Evolutionary conservation across 2,797 vertebrate species (phyloP), one percentile per base, ranked within the genome.

Genomic region (Amphiprion clarkii): DNA sequence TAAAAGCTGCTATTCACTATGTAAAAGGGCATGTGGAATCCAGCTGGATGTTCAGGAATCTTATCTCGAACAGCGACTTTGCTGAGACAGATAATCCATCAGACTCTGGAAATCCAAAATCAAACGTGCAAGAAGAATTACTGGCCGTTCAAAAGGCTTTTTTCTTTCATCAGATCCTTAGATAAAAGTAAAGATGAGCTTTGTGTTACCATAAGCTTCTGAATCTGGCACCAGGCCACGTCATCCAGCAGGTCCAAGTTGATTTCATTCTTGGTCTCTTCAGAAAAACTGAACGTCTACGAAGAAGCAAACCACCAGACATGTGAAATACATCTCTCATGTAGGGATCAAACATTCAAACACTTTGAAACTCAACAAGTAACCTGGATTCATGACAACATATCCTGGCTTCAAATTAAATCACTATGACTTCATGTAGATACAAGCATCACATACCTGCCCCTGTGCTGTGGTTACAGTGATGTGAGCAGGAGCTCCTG

Each of bases 381-480:
- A 58, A n/a, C 14, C 44, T 49, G 54, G 42, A 39, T 27, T 49
- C 21, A 49, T 7, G n/a, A 48, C 16, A 16, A n/a, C 46, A 49
- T 10, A 19, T 19, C 3, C 31, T 11, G 11, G 11, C 31, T 49
- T 49, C n/a, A n/a, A 42, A 48, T 54, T 0, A 48, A 60, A 36
- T 46, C 14, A 49, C 5, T 8, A 17, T 9, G 19, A 8, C n/a
- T 49, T 49, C 48, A n/a, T 49, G 1, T n/a, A 49, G n/a, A 16
- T 5, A 44, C 0, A 13, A 33, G 21, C 1, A 19, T 1, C n/a
- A 1, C 1, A 70, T 92, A 96, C 96, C 94, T 95, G 90, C 54
- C 96, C 96, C 72, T 84, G 93, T 48, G 92, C 93, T n/a, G 96
- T 93, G 6, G 95, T 96, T 39, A 97, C 95, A 2, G 96, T 95